A percentile compares a stretch with the other conserved stretches of the same genome.
Evolutionary conservation across 2,797 vertebrate species (phyloP).

Genomic region (Antennarius maculatus): DNA sequence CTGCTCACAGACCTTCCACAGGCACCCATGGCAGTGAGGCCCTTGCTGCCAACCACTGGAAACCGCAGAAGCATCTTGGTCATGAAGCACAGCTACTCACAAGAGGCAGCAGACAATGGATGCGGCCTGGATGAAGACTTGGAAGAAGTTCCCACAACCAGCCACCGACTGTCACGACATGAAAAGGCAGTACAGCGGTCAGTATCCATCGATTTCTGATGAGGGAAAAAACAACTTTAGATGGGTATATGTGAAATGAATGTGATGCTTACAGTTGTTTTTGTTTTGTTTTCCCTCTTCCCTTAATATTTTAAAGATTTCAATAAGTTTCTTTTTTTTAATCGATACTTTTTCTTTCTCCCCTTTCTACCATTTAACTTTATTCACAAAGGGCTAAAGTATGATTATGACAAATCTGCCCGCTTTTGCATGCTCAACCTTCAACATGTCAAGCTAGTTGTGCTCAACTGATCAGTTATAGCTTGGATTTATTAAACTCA

Average conservation of each 20-base stretch:
- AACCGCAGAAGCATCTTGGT: constrained; percentile 96
- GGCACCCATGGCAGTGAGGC: constrained; percentile 87
- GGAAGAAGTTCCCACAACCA: constrained; percentile 98
- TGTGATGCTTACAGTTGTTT: constrained; percentile 58
- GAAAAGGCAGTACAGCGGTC: constrained; percentile 99
- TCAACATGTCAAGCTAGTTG: constrained; percentile 46
- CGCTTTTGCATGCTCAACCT: constrained; percentile 55
- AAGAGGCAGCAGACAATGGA: constrained; percentile 89
- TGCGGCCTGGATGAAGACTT: constrained; percentile 95
- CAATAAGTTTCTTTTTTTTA: constrained; percentile 62
- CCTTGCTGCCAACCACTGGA: constrained; percentile 85
- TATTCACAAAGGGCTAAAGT: constrained; percentile 55
- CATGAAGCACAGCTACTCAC: constrained; percentile 99
- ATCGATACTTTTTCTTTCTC: constrained; percentile 55
- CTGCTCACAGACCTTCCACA: constrained; percentile 89
- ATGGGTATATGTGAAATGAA: constrained; percentile 63
- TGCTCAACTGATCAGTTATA: constrained; percentile 33
- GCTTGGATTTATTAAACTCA: constrained; percentile 30
- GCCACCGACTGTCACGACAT: constrained; percentile 96
- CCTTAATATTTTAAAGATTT: constrained; percentile 46
- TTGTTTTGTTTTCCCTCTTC: constrained; percentile 46
- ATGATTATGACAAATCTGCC: constrained; percentile 37
- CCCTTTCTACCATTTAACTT: constrained; percentile 44
- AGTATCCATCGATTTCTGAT: constrained; percentile 96
- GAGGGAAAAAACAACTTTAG: constrained; percentile 75